Evolutionary conservation across 2,113 vertebrate genomes (phyloP).

Genomic region (Oncorhynchus mykiss): DNA sequence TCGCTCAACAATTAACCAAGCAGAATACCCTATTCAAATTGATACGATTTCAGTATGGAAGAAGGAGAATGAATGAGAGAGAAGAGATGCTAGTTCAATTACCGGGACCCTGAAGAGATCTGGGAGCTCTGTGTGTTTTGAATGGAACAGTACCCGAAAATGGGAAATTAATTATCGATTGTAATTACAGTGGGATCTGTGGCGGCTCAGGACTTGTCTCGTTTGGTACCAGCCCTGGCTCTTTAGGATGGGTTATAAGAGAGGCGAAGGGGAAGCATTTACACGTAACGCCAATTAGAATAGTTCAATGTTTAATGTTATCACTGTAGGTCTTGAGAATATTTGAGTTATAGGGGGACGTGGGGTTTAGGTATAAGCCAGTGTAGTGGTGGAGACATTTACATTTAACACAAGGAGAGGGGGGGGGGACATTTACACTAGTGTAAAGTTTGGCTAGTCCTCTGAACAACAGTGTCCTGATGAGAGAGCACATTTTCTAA

Average conservation of each 20-base stretch:
- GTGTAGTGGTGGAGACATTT: too few relatives aligned
- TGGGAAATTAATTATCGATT: slow-evolving; percentile 78
- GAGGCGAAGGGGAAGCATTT: slow-evolving; percentile 39
- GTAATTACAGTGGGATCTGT: slow-evolving; percentile 67
- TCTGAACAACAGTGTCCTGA: too few relatives aligned
- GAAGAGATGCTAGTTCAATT: slow-evolving; percentile 61
- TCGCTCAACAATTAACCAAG: slow-evolving; percentile 55
- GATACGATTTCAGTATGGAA: slow-evolving; percentile 54
- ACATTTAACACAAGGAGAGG: too few relatives aligned
- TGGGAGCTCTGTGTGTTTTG: slow-evolving; percentile 34
- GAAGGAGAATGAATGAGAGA: slow-evolving; percentile 25
- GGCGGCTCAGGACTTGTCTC: slow-evolving; percentile 20
- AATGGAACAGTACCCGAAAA: slow-evolving; percentile 71
- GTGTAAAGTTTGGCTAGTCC: too few relatives aligned
- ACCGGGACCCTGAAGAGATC: slow-evolving; percentile 62
- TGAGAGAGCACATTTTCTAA: too few relatives aligned
- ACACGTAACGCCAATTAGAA: slow-evolving; percentile 28
- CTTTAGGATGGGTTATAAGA: slow-evolving; percentile 18
- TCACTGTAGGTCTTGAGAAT: too few relatives aligned
- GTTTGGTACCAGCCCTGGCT: slow-evolving; percentile 38
- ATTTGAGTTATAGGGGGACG: too few relatives aligned
- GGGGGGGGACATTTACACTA: too few relatives aligned
- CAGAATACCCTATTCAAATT: slow-evolving; percentile 55
- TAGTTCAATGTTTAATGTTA: slow-evolving; percentile 40
- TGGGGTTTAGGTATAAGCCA: too few relatives aligned